phyloP scores from a whole-genome alignment of 2,797 vertebrate genomes.

The Mormyrops attenuatus region DNA sequence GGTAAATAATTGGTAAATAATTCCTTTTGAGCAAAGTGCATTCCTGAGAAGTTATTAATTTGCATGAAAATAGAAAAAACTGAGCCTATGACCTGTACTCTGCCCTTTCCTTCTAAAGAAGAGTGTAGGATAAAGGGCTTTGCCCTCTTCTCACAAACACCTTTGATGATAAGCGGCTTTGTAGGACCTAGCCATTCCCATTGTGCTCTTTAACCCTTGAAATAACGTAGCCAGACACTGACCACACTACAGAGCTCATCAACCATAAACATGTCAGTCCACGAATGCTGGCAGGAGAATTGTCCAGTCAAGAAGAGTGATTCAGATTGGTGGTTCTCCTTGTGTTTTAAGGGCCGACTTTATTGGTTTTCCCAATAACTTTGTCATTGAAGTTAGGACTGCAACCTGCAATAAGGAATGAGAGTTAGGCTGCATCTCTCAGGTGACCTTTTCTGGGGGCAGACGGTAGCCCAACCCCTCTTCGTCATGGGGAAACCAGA shows the following conservation, averaged over 20 bases:
- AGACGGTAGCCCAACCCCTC: conserved; percentile 45
- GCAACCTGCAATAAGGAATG: background rate
- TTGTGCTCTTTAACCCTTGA: conserved; percentile 7
- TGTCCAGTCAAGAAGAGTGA: background rate
- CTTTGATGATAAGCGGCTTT: background rate
- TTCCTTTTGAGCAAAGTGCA: background rate
- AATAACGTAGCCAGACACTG: background rate
- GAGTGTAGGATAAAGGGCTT: background rate
- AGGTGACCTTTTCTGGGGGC: conserved; percentile 29
- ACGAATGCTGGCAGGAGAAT: background rate
- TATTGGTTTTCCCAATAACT: background rate
- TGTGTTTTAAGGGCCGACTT: background rate
- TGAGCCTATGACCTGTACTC: background rate
- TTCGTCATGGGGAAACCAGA: conserved; percentile 48
- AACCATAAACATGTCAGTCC: background rate
- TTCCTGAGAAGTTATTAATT: background rate
- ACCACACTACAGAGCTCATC: background rate
- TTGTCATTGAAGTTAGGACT: background rate
- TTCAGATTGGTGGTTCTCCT: background rate
- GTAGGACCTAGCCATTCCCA: background rate
- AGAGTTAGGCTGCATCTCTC: background rate
- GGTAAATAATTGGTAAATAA: background rate
- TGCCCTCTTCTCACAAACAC: background rate
- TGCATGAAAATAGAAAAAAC: background rate
- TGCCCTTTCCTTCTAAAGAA: background rate